A percentile compares a stretch with the other conserved stretches of the same genome.
These are phyloP conservation scores for Acanthococcus lagerstroemiae DNA, from an alignment of 2,888 invertebrate genomes.

Conservation along the genomic window DNA sequence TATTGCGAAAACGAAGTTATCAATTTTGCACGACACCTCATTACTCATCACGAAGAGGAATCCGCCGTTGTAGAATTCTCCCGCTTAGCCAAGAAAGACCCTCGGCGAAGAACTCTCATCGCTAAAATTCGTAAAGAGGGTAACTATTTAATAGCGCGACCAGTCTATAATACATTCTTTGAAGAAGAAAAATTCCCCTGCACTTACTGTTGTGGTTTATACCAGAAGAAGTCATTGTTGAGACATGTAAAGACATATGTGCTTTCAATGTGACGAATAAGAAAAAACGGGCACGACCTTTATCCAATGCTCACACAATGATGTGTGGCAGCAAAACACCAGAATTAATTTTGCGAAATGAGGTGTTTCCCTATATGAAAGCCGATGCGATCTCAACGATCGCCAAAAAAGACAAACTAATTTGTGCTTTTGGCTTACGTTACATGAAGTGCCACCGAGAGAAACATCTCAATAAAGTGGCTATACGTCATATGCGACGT, in stretches of 20 bases:
- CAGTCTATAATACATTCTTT: neutral
- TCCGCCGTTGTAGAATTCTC: neutral
- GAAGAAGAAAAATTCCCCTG: neutral
- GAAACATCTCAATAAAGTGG: neutral
- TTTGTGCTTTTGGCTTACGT: neutral
- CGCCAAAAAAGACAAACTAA: neutral
- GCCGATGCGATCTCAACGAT: neutral
- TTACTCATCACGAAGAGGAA: neutral
- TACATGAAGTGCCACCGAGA: neutral
- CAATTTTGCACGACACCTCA: constrained; percentile 1
- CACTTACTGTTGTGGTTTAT: neutral
- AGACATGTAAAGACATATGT: neutral
- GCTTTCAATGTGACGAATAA: neutral
- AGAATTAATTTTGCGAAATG: neutral
- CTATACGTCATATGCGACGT: neutral
- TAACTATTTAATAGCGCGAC: neutral
- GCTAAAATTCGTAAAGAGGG: neutral
- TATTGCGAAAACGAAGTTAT: constrained; percentile 6
- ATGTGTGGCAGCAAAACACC: neutral
- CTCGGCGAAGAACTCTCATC: neutral
- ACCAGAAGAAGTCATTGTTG: neutral
- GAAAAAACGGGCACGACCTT: neutral
- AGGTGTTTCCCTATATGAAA: neutral
- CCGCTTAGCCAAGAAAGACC: neutral
- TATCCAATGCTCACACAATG: neutral